These are phyloP conservation scores for Neoitamus cyanurus DNA, from an alignment of 2,888 invertebrate genomes.

Conservation along the genomic window DNA sequence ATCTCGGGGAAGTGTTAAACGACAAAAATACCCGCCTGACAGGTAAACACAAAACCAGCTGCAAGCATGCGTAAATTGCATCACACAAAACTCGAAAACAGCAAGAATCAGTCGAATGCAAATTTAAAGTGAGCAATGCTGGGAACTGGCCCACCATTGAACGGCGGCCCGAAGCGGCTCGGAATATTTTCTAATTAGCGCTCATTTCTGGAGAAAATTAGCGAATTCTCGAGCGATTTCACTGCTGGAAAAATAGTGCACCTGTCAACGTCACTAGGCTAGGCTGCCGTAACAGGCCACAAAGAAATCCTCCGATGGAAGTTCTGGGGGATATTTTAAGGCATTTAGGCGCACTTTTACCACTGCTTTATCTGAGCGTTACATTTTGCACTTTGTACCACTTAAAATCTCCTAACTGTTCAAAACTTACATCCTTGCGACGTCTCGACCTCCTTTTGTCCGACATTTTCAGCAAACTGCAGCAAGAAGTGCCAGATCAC, in stretches of 20 bases:
- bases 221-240: neutral
- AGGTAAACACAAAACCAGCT: neutral
- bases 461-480: constrained; percentile 59
- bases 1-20: neutral
- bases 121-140: neutral
- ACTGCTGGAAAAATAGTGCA: neutral
- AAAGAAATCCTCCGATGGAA: neutral
- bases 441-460: constrained; percentile 65
- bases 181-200: neutral
- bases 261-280: constrained; percentile 36
- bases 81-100: neutral
- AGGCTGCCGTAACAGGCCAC: neutral
- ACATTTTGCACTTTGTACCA: neutral
- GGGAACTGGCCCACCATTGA: neutral
- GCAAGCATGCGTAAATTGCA: neutral
- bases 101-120: neutral
- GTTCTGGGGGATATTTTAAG: neutral
- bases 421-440: constrained; percentile 65
- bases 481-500: constrained; percentile 2
- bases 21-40: neutral
- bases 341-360: neutral
- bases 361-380: neutral
- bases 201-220: neutral
- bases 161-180: neutral
- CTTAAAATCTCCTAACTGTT: neutral